Conservation (phyloP, 2,113 vertebrate genomes). For the Chaenocephalus aceratus region DNA sequence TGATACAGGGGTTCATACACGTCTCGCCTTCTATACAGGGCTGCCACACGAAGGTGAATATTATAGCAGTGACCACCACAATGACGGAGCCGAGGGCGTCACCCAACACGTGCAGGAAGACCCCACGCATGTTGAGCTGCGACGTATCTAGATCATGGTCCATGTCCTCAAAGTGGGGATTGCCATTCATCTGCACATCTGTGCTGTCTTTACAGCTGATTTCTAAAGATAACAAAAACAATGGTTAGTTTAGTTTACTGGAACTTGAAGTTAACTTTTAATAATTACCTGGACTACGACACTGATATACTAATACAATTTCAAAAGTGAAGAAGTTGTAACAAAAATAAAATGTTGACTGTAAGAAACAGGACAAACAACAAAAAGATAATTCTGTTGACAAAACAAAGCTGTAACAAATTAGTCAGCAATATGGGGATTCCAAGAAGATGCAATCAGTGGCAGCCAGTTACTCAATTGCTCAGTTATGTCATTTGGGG, state of each 20-base stretch:
- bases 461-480: not conserved
- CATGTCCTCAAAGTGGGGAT: slow-evolving; percentile 82
- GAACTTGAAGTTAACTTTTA: not conserved
- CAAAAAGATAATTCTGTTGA: not conserved
- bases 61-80: slow-evolving; percentile 92
- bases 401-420: not conserved
- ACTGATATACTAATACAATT: not conserved
- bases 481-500: slow-evolving; percentile 20
- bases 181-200: slow-evolving; percentile 92
- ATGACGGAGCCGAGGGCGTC: slow-evolving; percentile 98
- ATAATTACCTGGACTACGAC: slow-evolving; percentile 35
- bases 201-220: slow-evolving; percentile 73
- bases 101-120: slow-evolving; percentile 97
- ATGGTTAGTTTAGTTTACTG: not conserved
- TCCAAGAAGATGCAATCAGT: not conserved
- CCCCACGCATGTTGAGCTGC: slow-evolving; percentile 98
- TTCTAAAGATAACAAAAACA: slow-evolving; percentile 75
- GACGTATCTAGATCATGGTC: slow-evolving; percentile 83
- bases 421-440: not conserved
- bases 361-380: not conserved
- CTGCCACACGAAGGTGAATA: slow-evolving; percentile 93
- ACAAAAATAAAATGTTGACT: not conserved
- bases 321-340: not conserved
- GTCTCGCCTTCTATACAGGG: slow-evolving; percentile 82
- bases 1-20: slow-evolving; percentile 89